These are phyloP conservation scores for Hydrolagus affinis DNA, from an alignment of 2,113 vertebrate species.

Conservation along the genomic window DNA sequence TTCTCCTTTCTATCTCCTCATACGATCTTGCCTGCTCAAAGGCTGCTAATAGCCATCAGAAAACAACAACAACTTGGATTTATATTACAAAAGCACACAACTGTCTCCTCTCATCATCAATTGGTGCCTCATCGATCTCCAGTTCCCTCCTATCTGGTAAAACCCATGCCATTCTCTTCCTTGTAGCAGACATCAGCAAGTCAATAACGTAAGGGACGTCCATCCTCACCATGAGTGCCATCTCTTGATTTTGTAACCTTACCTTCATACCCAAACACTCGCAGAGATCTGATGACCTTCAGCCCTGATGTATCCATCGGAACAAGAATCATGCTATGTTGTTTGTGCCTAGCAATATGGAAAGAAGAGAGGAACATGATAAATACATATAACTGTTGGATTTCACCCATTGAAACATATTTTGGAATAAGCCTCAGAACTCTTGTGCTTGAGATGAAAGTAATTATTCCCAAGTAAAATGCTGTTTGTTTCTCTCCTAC, in stretches of 20 bases:
- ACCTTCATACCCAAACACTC: slow-evolving; percentile 81
- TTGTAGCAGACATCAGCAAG: too few relatives aligned
- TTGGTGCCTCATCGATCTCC: too few relatives aligned
- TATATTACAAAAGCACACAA: too few relatives aligned
- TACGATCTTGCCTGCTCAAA: too few relatives aligned
- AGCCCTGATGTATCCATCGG: slow-evolving; percentile 71
- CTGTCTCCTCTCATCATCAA: too few relatives aligned
- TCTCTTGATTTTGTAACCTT: slow-evolving; percentile 35
- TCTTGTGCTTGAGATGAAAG: neutral
- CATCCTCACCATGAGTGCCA: too few relatives aligned
- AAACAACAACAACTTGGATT: too few relatives aligned
- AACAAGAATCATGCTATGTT: slow-evolving; percentile 83
- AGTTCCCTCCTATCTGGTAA: too few relatives aligned
- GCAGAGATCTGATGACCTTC: slow-evolving; percentile 67
- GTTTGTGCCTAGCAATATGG: slow-evolving; percentile 57
- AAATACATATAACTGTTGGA: neutral
- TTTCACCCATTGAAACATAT: neutral
- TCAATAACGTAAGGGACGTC: too few relatives aligned
- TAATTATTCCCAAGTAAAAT: neutral
- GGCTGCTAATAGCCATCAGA: too few relatives aligned
- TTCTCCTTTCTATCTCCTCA: too few relatives aligned
- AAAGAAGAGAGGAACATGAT: slow-evolving; percentile 19
- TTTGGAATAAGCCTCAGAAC: neutral
- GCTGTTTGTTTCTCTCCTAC: slow-evolving; percentile 46
- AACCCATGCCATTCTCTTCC: too few relatives aligned